Evolutionary conservation across 1,140 invertebrate genomes (phyloP).

Genomic region (Panonychus citri): DNA sequence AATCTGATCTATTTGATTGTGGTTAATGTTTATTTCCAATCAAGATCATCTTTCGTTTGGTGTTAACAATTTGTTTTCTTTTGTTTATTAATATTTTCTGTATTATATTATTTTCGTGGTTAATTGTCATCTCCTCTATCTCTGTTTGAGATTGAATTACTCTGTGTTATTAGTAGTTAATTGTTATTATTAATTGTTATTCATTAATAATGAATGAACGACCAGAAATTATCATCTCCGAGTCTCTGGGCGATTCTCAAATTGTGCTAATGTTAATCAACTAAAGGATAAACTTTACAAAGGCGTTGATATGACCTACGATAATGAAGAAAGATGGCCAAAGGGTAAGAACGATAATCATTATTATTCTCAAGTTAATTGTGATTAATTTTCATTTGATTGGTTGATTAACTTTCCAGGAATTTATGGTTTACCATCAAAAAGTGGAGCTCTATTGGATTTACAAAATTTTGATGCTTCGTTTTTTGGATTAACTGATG

Average conservation of each 20-base stretch:
- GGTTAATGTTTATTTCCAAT: not conserved
- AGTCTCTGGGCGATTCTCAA: constrained; percentile 65
- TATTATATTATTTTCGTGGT: not conserved
- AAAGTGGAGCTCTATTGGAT: constrained; percentile 39
- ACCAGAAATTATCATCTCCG: constrained; percentile 64
- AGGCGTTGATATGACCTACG: constrained; percentile 44
- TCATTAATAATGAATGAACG: not conserved
- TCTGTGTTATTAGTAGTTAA: not conserved
- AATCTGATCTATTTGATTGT: no score
- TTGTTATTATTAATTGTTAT: not conserved
- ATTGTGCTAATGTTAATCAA: constrained; percentile 63
- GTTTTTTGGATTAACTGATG: constrained; percentile 54
- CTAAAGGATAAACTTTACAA: constrained; percentile 61
- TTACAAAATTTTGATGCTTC: constrained; percentile 61
- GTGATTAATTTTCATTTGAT: constrained; percentile 48
- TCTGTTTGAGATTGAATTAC: not conserved
- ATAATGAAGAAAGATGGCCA: constrained; percentile 12
- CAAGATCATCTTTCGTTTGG: not conserved
- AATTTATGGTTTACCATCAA: constrained; percentile 28
- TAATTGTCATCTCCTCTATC: not conserved
- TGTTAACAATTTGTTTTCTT: not conserved
- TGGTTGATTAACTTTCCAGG: constrained; percentile 55
- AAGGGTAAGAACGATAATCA: constrained; percentile 42
- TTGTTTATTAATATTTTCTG: not conserved
- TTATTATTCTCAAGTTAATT: constrained; percentile 57